Percentiles rank a stretch among this genome's conserved stretches.
Evolutionary conservation across 2,888 invertebrate species (phyloP).

Genomic region (Perizoma flavofasciatum): DNA sequence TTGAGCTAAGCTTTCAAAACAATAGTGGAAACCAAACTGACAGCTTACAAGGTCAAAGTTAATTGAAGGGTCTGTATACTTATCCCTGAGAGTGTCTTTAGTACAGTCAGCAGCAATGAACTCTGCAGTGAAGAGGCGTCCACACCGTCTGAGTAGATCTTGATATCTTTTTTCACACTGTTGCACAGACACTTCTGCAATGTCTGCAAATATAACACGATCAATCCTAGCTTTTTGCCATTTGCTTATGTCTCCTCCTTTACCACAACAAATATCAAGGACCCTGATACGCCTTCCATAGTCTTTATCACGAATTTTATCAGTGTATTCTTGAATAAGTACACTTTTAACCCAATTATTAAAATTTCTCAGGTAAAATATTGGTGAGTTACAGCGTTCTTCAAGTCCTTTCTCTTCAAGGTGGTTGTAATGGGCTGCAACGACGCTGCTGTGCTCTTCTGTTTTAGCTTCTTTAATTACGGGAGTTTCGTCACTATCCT

Average conservation of each 20-base stretch:
- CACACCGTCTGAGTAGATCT: conserved; percentile 82
- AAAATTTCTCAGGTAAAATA: conserved; percentile 97
- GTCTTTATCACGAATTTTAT: conserved; percentile 86
- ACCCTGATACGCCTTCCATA: conserved; percentile 88
- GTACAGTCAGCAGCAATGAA: conserved; percentile 97
- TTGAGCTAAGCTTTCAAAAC: conserved; percentile 94
- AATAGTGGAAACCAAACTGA: conserved; percentile 99
- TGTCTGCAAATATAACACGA: conserved; percentile 95
- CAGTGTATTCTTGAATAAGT: conserved; percentile 93
- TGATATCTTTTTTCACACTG: conserved; percentile 94
- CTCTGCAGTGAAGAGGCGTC: conserved; percentile 90
- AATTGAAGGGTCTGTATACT: conserved; percentile 90
- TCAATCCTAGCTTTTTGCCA: conserved; percentile 94
- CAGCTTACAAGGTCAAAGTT: conserved; percentile 96
- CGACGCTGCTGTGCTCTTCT: conserved; percentile 83
- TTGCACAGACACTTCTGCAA: conserved; percentile 95
- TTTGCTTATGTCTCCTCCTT: conserved; percentile 99
- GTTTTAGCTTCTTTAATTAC: conserved; percentile 15
- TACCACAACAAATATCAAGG: conserved; percentile 98
- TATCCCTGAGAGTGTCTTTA: conserved; percentile 90
- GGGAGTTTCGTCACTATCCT: conserved; percentile 26
- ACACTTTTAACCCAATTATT: conserved; percentile 99
- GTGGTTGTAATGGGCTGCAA: conserved; percentile 97
- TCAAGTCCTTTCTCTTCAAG: conserved; percentile 92
- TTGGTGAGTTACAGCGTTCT: conserved; percentile 93